These are phyloP conservation scores for Mechanitis messenoides DNA, from an alignment of 2,888 invertebrate species.

Conservation along the genomic window DNA sequence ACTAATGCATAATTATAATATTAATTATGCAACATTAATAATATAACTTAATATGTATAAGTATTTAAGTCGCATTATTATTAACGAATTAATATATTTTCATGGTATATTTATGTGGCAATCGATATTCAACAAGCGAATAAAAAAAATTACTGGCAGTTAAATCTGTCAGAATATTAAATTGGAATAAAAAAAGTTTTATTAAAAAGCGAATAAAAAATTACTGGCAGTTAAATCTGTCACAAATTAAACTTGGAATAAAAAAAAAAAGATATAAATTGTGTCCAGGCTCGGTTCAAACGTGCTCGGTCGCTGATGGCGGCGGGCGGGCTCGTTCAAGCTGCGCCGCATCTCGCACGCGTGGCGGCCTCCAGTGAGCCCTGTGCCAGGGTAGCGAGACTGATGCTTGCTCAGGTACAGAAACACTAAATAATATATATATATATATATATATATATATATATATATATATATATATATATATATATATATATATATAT, in stretches of 20 bases:
- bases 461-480: neutral
- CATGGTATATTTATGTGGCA: too few species aligned
- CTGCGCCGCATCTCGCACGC: slow-evolving; percentile 49
- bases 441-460: neutral
- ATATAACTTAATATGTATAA: too few species aligned
- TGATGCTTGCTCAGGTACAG: slow-evolving; percentile 34
- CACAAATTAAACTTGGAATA: too few species aligned
- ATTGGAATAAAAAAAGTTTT: too few species aligned
- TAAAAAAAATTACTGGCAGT: neutral
- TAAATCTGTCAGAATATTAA: neutral
- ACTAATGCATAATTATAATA: too few species aligned
- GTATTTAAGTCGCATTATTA: too few species aligned
- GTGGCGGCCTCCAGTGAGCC: slow-evolving; percentile 41
- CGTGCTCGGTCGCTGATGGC: slow-evolving; percentile 38
- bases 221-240: too few species aligned
- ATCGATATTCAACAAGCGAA: neutral
- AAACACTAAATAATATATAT: neutral
- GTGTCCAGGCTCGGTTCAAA: slow-evolving; percentile 39
- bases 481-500: too few species aligned
- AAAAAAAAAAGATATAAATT: too few species aligned
- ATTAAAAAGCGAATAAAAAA: too few species aligned
- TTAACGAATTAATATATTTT: too few species aligned
- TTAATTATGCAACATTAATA: too few species aligned
- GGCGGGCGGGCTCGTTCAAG: slow-evolving; percentile 38
- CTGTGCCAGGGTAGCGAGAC: slow-evolving; percentile 33